Conservation (phyloP, 2,113 vertebrate species). For the Dipodomys stephensi region DNA sequence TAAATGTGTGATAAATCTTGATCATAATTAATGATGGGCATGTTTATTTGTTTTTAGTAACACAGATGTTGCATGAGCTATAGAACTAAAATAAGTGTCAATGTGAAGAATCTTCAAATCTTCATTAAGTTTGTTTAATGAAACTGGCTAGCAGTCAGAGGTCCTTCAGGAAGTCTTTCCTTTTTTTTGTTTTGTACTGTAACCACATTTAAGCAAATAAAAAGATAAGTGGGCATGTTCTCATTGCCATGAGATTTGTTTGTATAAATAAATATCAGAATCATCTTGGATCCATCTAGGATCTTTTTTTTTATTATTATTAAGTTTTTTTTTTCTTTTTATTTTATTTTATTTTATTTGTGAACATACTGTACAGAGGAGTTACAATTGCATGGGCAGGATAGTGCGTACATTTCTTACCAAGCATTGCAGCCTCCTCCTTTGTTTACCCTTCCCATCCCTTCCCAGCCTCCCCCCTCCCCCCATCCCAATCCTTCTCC, state of each 20-base stretch:
- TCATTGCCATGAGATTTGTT: conserved; percentile 46
- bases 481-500: no score
- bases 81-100: conserved; percentile 61
- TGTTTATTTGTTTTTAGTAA: conserved; percentile 25
- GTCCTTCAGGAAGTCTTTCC: conserved; percentile 60
- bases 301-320: no score
- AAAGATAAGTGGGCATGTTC: conserved; percentile 71
- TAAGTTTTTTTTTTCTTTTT: no score
- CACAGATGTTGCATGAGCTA: conserved; percentile 59
- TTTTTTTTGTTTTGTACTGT: conserved; percentile 21
- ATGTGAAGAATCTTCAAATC: conserved; percentile 68
- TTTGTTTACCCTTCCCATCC: no score
- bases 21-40: conserved; percentile 76
- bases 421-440: no score
- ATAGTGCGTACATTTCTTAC: no score
- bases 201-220: conserved; percentile 74
- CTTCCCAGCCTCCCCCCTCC: no score
- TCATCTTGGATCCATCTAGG: neutral
- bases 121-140: conserved; percentile 78
- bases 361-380: no score
- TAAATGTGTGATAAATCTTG: conserved; percentile 78
- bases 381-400: no score
- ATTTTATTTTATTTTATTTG: no score
- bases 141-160: conserved; percentile 64
- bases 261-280: neutral